Percentiles rank a stretch among this genome's conserved stretches.
These are phyloP conservation scores for Nomada flava DNA, from an alignment of 2,888 invertebrate species.

Conservation along the genomic window DNA sequence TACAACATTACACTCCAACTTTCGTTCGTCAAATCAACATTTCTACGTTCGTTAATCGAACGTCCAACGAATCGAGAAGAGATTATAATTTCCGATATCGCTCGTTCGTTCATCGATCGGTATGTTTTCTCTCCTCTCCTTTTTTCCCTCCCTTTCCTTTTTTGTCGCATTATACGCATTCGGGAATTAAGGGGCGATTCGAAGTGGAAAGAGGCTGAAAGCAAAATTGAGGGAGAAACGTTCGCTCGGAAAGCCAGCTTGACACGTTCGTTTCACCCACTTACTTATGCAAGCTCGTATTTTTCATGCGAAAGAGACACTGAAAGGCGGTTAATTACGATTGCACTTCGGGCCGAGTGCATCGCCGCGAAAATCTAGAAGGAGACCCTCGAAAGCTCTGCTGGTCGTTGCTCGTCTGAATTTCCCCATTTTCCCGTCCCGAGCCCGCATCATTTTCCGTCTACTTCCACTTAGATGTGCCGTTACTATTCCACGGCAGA, in stretches of 20 bases:
- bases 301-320: slow-evolving; percentile 68
- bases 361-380: slow-evolving; percentile 63
- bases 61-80: background rate
- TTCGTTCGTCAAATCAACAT: background rate
- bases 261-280: slow-evolving; percentile 68
- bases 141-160: background rate
- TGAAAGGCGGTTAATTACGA: slow-evolving; percentile 75
- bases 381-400: slow-evolving; percentile 51
- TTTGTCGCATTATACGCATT: background rate
- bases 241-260: slow-evolving; percentile 38
- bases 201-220: slow-evolving; percentile 30
- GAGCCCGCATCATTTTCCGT: background rate
- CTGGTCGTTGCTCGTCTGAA: slow-evolving; percentile 62
- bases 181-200: slow-evolving; percentile 24
- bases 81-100: slow-evolving; percentile 12
- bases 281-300: slow-evolving; percentile 70
- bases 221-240: slow-evolving; percentile 40
- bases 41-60: background rate
- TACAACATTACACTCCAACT: background rate
- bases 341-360: slow-evolving; percentile 68
- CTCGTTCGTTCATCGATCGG: slow-evolving; percentile 19
- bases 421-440: slow-evolving; percentile 24
- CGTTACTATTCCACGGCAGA: slow-evolving; percentile 49
- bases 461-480: slow-evolving; percentile 31
- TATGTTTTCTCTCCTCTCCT: background rate